Base-by-base conservation (phyloP, 2,797 vertebrate species). In the Cyprinodon diabolis region DNA sequence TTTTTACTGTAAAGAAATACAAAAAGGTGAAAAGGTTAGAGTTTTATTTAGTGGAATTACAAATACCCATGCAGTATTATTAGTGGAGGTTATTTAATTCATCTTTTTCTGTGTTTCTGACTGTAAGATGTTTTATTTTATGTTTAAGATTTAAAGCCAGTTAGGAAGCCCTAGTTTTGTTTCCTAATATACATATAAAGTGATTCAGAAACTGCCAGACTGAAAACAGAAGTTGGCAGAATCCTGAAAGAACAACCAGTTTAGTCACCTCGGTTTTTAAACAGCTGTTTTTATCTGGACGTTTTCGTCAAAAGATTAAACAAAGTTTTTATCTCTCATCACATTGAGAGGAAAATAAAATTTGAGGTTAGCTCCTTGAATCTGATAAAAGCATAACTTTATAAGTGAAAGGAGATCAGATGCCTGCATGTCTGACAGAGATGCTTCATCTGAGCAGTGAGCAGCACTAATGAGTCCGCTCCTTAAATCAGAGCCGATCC, bases 401-500 rank as follows among this genome's bases (percentile, higher is more conserved):
- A 77, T 73, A 58, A 72, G 43, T 51, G 56, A 84, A 87, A 58
- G 54, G 25, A 66, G 76, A 76, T 72, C n/a, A 45, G 37, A 71
- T 68, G 47, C 77, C 69, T 62, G 23, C 51, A 11, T 70, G 54
- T 58, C 76, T 81, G 84, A 87, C 80, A 79, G 71, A 68, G 71
- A 77, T 82, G 75, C 79, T 82, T 84, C 73, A 79, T 86, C 85
- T 84, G 71, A 81, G 78, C 63, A 80, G 62, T 75, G 78, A 83
- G 74, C 80, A 73, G 76, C 74, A 76, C 74, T 84, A 90, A 85
- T 81, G 73, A 75, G 71, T 72, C 73, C 72, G 70, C 86, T 84
- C 79, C 69, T 82, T 75, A 82, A 76, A 81, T 74, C 76, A 68
- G 51, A 72, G 76, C 63, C 17, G 71, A 60, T 71, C 72, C 55